Conservation (phyloP, 2,797 vertebrate species). For the Chloroceryle amazona region DNA sequence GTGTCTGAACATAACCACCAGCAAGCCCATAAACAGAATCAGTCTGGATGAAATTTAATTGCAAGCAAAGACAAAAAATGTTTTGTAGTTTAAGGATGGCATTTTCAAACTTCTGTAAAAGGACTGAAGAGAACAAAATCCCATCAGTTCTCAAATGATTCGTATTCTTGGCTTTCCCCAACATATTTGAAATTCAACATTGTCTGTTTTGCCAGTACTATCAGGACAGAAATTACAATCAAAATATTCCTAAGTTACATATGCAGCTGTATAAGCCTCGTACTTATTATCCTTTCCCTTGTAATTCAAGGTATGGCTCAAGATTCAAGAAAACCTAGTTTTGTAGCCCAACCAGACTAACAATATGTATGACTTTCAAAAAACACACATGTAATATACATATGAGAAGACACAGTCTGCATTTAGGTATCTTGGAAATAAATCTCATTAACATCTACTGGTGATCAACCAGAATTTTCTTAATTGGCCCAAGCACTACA, state of each 20-base stretch:
- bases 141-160: background rate
- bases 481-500: background rate
- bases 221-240: background rate
- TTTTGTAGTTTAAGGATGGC: background rate
- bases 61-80: background rate
- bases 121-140: background rate
- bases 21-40: slow-evolving; percentile 3
- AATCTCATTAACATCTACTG: background rate
- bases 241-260: background rate
- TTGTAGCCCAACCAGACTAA: background rate
- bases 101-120: slow-evolving; percentile 9
- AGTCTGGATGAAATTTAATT: slow-evolving; percentile 22
- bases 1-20: background rate
- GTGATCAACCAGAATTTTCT: background rate
- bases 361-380: background rate
- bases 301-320: background rate
- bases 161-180: slow-evolving; percentile 29
- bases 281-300: background rate
- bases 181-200: background rate
- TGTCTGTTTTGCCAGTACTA: background rate
- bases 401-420: background rate
- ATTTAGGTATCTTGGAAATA: background rate
- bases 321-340: background rate
- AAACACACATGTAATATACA: background rate
- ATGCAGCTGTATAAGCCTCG: background rate